Conservation (phyloP, 2,113 vertebrate genomes). For the Plestiodon gilberti region DNA sequence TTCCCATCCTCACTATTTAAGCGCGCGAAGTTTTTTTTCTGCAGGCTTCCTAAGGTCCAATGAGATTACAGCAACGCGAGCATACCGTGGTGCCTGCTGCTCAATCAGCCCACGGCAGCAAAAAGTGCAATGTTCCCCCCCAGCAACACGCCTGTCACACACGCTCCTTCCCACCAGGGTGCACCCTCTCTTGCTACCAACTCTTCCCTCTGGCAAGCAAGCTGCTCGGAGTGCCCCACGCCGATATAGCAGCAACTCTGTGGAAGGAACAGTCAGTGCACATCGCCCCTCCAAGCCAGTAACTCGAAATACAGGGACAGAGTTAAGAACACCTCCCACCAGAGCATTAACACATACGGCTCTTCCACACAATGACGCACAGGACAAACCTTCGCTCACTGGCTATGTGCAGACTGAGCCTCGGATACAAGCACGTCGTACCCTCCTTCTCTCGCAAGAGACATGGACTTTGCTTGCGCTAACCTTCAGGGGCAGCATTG, state of each 20-base stretch:
- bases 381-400: background rate
- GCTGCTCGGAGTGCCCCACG: background rate
- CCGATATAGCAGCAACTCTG: background rate
- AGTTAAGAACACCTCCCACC: background rate
- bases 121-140: background rate
- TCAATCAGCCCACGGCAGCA: background rate
- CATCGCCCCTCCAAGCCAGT: background rate
- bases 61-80: background rate
- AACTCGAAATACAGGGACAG: background rate
- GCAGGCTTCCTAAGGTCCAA: background rate
- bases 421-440: background rate
- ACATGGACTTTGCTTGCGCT: slow-evolving; percentile 4
- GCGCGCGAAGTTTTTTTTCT: background rate
- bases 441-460: background rate
- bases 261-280: background rate
- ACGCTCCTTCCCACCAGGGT: background rate
- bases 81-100: background rate
- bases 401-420: background rate
- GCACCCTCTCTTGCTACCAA: background rate
- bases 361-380: background rate
- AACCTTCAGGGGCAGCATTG: slow-evolving; percentile 29
- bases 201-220: background rate
- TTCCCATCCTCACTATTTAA: too few species aligned
- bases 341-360: too few species aligned
- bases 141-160: background rate